A percentile compares a stretch with the other conserved stretches of the same genome.
phyloP scores from a whole-genome alignment of 2,888 invertebrate genomes.

The Oxystoma pomonae region DNA sequence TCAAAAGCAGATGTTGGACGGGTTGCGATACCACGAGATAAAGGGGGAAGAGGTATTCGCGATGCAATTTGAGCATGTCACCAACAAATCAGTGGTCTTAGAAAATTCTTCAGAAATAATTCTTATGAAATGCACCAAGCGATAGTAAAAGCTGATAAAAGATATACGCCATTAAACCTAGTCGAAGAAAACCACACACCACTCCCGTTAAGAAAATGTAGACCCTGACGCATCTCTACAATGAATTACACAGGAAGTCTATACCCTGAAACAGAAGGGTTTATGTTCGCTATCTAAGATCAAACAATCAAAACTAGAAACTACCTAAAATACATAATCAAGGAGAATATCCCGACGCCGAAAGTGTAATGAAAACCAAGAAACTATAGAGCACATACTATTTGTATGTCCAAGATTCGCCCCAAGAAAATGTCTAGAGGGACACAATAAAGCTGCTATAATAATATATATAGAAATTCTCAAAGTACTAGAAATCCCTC shows the following conservation, averaged over 20 bases:
- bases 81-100: conserved; percentile 1
- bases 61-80: not conserved
- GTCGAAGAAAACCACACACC: conserved; percentile 2
- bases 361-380: conserved; percentile 1
- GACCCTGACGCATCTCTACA: no score
- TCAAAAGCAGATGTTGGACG: not conserved
- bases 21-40: not conserved
- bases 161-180: conserved; percentile 1
- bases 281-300: not conserved
- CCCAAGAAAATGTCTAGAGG: not conserved
- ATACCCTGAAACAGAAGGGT: not conserved
- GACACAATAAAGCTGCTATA: conserved; percentile 1
- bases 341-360: not conserved
- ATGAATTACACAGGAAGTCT: not conserved
- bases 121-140: not conserved
- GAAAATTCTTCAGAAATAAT: not conserved
- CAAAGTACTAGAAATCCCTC: not conserved
- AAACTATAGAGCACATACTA: not conserved
- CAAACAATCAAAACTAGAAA: conserved; percentile 1
- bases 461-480: conserved; percentile 1
- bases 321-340: not conserved
- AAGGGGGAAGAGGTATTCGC: not conserved
- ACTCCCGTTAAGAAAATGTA: no score
- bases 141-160: conserved; percentile 1
- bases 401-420: not conserved